Conservation (phyloP, 2,888 invertebrate species). For the Chymomyza amoena region DNA sequence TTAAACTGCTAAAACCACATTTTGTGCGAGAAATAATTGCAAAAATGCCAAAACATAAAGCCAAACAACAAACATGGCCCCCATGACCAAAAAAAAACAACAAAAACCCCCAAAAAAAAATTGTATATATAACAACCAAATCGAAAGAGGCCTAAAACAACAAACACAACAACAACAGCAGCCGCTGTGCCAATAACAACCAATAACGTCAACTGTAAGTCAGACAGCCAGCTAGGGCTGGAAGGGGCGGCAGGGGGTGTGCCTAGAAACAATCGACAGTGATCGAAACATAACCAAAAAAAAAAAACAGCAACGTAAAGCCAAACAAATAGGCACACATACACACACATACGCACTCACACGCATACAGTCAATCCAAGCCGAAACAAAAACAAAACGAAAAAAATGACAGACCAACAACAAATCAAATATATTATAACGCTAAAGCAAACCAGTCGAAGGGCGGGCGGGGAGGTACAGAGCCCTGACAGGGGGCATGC, state of each 20-base stretch:
- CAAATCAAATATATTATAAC: conserved; percentile 73
- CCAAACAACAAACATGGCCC: conserved; percentile 53
- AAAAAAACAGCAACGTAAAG: conserved; percentile 25
- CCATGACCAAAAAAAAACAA: not conserved
- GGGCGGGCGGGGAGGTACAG: not conserved
- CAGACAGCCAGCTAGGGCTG: conserved; percentile 7
- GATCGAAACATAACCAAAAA: not conserved
- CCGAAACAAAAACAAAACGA: conserved; percentile 30
- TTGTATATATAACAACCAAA: not conserved
- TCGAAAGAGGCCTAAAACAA: conserved; percentile 1
- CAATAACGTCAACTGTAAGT: conserved; percentile 19
- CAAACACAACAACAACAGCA: conserved; percentile 18
- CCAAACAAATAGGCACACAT: conserved; percentile 34
- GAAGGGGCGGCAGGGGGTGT: conserved; percentile 7
- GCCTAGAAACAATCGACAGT: not conserved
- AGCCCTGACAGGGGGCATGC: not conserved
- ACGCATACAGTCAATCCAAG: conserved; percentile 46
- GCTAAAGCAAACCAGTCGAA: conserved; percentile 59
- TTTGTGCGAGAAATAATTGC: conserved; percentile 73
- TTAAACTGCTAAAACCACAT: conserved; percentile 73
- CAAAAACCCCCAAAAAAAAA: not conserved
- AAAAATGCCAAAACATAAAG: conserved; percentile 74
- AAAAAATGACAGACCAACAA: conserved; percentile 47
- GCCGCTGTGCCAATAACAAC: conserved; percentile 3
- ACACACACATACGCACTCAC: not conserved